Conservation (phyloP, 2,113 vertebrate genomes). For the Nycticorax nycticorax region DNA sequence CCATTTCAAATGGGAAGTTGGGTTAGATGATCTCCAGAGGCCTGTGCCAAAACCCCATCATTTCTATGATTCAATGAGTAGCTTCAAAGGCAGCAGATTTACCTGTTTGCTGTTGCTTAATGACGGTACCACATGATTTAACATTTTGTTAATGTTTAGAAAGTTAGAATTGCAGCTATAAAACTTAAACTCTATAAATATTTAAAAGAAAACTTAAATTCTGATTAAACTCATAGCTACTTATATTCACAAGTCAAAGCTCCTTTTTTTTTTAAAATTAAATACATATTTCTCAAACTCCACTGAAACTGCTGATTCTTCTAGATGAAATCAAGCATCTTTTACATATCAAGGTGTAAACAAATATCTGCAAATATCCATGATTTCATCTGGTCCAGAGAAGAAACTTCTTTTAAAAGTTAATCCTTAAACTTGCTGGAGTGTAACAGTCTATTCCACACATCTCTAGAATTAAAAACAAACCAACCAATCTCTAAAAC, state of each 20-base stretch:
- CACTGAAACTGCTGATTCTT: background rate
- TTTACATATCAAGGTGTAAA: background rate
- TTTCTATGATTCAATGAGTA: background rate
- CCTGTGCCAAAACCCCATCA: background rate
- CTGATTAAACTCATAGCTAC: background rate
- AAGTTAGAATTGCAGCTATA: background rate
- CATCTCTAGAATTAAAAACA: background rate
- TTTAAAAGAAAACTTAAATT: background rate
- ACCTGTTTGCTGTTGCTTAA: background rate
- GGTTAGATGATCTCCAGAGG: background rate
- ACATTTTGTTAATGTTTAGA: background rate
- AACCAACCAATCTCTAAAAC: background rate
- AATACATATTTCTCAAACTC: background rate
- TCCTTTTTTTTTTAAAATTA: background rate
- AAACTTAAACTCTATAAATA: background rate
- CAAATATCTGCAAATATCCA: background rate
- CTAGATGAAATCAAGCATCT: background rate
- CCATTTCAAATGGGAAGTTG: background rate
- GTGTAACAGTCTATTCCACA: background rate
- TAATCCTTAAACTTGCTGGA: background rate
- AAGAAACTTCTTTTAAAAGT: background rate
- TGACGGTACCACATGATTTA: background rate
- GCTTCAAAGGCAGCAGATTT: background rate
- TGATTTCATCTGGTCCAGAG: background rate
- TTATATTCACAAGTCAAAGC: background rate